Conservation (phyloP, 2,888 invertebrate species). For the Malthinus seriepunctatus region DNA sequence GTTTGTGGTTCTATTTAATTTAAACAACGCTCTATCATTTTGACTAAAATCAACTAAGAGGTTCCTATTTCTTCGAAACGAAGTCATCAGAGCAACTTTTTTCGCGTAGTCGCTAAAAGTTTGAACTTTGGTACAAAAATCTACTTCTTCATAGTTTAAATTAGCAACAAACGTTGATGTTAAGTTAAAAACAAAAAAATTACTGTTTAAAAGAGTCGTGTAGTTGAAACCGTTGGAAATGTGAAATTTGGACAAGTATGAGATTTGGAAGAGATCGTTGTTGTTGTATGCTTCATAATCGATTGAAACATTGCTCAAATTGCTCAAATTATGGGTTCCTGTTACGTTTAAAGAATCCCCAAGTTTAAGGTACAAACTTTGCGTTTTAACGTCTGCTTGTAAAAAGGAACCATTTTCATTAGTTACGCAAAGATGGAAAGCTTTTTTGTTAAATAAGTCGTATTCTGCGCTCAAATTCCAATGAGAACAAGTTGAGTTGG, state of each 20-base stretch:
- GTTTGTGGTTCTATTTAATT: conserved; percentile 12
- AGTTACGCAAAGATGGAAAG: neutral
- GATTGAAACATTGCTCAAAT: conserved; percentile 22
- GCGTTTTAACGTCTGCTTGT: neutral
- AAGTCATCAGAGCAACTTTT: conserved; percentile 5
- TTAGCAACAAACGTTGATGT: neutral
- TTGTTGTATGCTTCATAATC: conserved; percentile 8
- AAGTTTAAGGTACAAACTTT: conserved; percentile 5
- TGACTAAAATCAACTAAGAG: conserved; percentile 6
- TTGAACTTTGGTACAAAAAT: conserved; percentile 13
- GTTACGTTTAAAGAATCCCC: conserved; percentile 1
- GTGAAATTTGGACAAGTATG: neutral
- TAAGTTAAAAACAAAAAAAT: neutral
- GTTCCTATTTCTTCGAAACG: neutral
- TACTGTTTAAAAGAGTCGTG: conserved; percentile 10
- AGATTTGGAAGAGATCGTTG: too few relatives aligned
- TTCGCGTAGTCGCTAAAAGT: conserved; percentile 10
- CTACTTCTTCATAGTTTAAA: conserved; percentile 7
- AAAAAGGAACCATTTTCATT: neutral
- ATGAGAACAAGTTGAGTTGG: too few relatives aligned
- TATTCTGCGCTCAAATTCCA: conserved; percentile 11
- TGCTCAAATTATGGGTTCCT: conserved; percentile 14
- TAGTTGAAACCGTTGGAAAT: neutral
- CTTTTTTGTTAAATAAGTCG: conserved; percentile 2
- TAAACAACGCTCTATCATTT: conserved; percentile 14